Base-by-base conservation (phyloP, 2,888 invertebrate genomes). In the Ethmia dodecea region DNA sequence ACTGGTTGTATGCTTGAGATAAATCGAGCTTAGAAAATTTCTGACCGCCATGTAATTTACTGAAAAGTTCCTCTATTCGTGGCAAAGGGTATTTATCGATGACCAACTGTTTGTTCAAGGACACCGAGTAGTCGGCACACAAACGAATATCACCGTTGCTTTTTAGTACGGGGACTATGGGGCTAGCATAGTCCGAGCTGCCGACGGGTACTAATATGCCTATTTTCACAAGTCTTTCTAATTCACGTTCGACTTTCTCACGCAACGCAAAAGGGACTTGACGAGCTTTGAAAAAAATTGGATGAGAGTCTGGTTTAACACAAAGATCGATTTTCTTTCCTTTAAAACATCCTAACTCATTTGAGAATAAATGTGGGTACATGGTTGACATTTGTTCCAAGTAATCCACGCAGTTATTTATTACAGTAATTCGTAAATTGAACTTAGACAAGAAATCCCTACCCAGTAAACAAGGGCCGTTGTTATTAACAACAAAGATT, bases 21-120 rank as follows among this genome's bases (percentile, higher is more conserved):
- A 43, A 30, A 29, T 47, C 43, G 12, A 24, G 6, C 10, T 24
- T 24, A 4, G 24, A 24, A 24, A 24, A 24, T 3, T 24, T 5
- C n/a, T 24, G 3, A n/a, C 24, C 24, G 5, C 24, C 24, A 24
- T 10, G 6, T n/a, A 24, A 24, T n/a, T 3, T n/a, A 24, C 5
- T n/a, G n/a, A 24, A 24, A 5, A 24, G 10, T 10, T 24, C 24
- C n/a, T 24, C 24, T 3, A 24, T 24, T 6, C 27, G 12, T 5
- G 27, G 27, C 27, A 27, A n/a, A 3, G 40, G 40, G 15, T 40
- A 40, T 5, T 34, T 31, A 9, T 40, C 40, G 3, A 34, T 15
- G 5, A 35, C 11, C 12, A 40, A 26, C n/a, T 37, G 28, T 25
- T 35, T 34, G 15, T 40, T 40, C 8, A 40, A 10, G 0, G 40